phyloP scores from a whole-genome alignment of 2,113 vertebrate species.

The Pluvianellus socialis region DNA sequence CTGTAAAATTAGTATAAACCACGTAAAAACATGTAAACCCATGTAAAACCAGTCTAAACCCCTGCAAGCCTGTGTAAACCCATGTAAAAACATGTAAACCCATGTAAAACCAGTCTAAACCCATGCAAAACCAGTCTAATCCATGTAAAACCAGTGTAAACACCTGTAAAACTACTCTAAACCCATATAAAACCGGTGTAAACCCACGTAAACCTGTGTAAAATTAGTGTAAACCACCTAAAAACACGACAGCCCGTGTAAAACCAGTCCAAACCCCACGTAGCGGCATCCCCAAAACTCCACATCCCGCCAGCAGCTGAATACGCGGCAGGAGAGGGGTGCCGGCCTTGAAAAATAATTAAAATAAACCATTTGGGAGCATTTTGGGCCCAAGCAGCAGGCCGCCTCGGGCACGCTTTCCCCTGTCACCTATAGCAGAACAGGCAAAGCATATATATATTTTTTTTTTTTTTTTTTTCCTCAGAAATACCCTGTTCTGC shows the following conservation, averaged over 20 bases:
- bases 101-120: background rate
- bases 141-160: no score
- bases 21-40: no score
- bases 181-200: no score
- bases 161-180: no score
- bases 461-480: background rate
- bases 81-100: background rate
- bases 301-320: background rate
- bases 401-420: fast-evolving
- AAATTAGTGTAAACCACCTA: no score
- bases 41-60: background rate
- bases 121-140: background rate
- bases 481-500: background rate
- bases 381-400: background rate
- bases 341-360: background rate
- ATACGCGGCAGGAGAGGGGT: fast-evolving
- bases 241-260: background rate
- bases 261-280: background rate
- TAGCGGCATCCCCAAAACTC: background rate
- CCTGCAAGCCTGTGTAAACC: no score
- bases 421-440: background rate
- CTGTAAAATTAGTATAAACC: no score
- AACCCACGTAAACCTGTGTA: no score
- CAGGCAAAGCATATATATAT: background rate
- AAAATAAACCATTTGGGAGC: background rate